Conservation (phyloP, 1,140 invertebrate genomes). For the Lethrus apterus region DNA sequence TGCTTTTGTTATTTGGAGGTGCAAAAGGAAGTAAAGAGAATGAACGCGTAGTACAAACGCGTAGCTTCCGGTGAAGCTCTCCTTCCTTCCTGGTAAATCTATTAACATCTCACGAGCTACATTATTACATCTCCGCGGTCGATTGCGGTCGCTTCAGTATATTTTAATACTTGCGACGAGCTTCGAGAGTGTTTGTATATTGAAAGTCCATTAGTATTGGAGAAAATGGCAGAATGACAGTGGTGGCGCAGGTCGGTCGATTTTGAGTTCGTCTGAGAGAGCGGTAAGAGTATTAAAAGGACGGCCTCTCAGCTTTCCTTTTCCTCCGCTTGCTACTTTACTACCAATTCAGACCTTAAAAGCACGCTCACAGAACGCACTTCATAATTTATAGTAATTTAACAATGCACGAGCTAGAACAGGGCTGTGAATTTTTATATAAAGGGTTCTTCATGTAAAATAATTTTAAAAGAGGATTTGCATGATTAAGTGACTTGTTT, state of each 20-base stretch:
- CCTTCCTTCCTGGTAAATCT: no score
- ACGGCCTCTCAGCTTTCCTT: conserved; percentile 17
- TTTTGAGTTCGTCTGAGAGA: conserved; percentile 22
- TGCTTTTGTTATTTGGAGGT: not conserved
- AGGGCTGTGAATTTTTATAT: conserved; percentile 19
- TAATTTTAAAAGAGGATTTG: conserved; percentile 27
- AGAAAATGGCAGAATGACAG: conserved; percentile 11
- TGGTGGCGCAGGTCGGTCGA: conserved; percentile 5
- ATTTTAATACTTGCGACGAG: no score
- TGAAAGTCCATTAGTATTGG: conserved; percentile 13
- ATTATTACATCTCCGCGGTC: no score
- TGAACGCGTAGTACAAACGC: not conserved
- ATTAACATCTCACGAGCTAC: no score
- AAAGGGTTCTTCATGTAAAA: conserved; percentile 18
- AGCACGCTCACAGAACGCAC: conserved; percentile 26
- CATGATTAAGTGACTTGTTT: conserved; percentile 25
- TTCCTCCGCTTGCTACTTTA: conserved; percentile 23
- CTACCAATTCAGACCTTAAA: conserved; percentile 28
- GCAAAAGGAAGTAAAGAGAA: conserved; percentile 3
- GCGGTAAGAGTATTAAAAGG: conserved; percentile 30
- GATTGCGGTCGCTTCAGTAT: no score
- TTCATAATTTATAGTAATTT: conserved; percentile 33
- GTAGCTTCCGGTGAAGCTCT: not conserved
- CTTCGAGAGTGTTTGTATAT: conserved; percentile 14
- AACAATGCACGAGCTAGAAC: conserved; percentile 28